Evolutionary conservation across 2,888 invertebrate species (phyloP), one percentile per base, ranked within the genome.

Genomic region (Melangyna quadrimaculata): DNA sequence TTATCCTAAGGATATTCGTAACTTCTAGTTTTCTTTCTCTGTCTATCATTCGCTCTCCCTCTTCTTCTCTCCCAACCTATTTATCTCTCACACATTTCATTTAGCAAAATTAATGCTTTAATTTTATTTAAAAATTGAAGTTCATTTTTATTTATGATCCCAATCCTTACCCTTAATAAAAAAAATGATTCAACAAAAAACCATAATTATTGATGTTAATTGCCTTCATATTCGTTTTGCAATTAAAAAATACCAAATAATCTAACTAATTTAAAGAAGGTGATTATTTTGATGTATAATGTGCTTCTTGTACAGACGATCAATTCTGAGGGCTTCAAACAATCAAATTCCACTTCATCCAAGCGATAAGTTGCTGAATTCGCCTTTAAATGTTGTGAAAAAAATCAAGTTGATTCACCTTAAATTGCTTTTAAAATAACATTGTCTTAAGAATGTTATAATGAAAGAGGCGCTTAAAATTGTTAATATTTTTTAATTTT

Each of bases 341-440:
- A 59, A 69, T 69, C 48, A 35, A 51, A 3, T 10, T 67, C 55
- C 45, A 48, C 12, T 73, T 67, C 17, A 32, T 51, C 24, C 19
- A 27, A 69, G 53, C 35, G 45, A 65, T 71, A 17, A 55, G 69
- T 78, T 78, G 67, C 40, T 55, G 29, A 59, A 37, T 51, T n/a
- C n/a, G n/a, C n/a, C n/a, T 43, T 45, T 67, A 12, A 37, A 45
- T 43, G 48, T 37, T 45, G 35, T 43, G 19, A 75, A 67, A 75
- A 67, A 37, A 55, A 35, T 55, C 40, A 2, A 74, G 82, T 83
- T 78, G 78, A 83, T 73, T 83, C 78, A 83, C 82, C 82, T 83
- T 32, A 78, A 78, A 78, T 70, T 78, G 73, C 40, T 65, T 45
- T 27, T 45, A 24, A 61, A 24, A 29, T 7, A 51, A 27, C 7